Conservation (phyloP, 2,113 vertebrate genomes). For the Ciconia stormi region DNA sequence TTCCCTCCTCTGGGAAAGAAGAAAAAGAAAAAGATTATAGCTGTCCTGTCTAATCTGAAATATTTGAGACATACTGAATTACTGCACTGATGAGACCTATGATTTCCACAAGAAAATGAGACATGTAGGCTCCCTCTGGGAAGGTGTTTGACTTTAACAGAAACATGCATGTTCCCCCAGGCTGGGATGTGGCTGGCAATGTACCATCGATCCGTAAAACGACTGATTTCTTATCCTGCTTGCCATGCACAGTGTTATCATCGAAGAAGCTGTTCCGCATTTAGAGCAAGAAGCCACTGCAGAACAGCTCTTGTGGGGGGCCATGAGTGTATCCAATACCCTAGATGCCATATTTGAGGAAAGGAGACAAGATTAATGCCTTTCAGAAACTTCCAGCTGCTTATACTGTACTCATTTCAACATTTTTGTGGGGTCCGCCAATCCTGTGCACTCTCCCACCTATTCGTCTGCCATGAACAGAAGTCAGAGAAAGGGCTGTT, state of each 20-base stretch:
- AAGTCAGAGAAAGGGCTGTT: neutral
- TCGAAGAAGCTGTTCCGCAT: neutral
- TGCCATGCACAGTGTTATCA: constrained; percentile 29
- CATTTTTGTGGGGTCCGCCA: neutral
- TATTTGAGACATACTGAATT: constrained; percentile 45
- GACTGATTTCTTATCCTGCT: constrained; percentile 44
- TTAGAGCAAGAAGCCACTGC: neutral
- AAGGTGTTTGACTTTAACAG: constrained; percentile 28
- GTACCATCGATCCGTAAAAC: neutral
- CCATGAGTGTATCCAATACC: neutral
- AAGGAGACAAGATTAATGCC: neutral
- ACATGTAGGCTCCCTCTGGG: constrained; percentile 20
- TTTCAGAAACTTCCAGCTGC: neutral
- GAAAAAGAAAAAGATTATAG: constrained; percentile 23
- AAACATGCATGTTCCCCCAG: constrained; percentile 32
- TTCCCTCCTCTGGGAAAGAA: constrained; percentile 8
- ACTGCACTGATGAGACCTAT: constrained; percentile 42
- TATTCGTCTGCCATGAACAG: neutral
- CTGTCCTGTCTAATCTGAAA: constrained; percentile 43
- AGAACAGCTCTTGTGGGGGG: neutral
- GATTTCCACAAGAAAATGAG: constrained; percentile 25
- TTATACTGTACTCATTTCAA: neutral
- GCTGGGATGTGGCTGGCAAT: constrained; percentile 14
- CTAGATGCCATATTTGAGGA: neutral
- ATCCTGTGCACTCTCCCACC: neutral